Evolutionary conservation across 2,797 vertebrate genomes (phyloP), one percentile per base, ranked within the genome.

Genomic region (Notamacropus eugenii): DNA sequence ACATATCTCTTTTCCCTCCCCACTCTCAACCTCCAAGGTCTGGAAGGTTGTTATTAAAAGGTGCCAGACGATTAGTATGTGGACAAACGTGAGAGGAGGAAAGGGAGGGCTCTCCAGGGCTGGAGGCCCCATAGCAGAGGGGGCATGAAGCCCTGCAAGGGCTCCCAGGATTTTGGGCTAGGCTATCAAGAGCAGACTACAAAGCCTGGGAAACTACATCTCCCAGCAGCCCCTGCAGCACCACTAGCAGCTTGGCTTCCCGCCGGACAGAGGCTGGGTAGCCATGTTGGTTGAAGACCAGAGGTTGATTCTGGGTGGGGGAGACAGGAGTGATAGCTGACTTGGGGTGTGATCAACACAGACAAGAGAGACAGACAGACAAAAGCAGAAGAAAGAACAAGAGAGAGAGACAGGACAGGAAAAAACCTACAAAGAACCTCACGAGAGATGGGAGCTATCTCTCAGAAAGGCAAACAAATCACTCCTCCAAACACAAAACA

Each of bases 271-370:
- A 96, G 95, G 96, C 97, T 97, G 97, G 97, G 98, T 97, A 95
- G 98, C 98, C 98, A 98, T 98, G 97, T 97, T 98, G 96, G 95
- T 95, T 96, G 96, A 94, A 95, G 96, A 94, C 96, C 92, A 95
- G 94, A 91, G 58, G 52, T 94, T 96, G 92, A 24, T 82, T 92
- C 93, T 94, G 95, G 92, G 90, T 82, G 40, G 92, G 56, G 93
- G 54, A 52, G 91, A 13, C 90, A 46, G 82, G 91, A 46, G 40
- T n/a, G 74, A 82, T 46, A 27, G 40, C 40, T 82, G 22, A 46
- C 91, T 55, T 92, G 92, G 91, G 52, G 94, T 90, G 87, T 93
- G 94, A 97, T 91, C 95, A 96, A 24, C n/a, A 40, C 55, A 10
- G 31, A 67, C 34, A 55, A 55, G 50, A 90, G 11, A 55, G n/a